phyloP scores from a whole-genome alignment of 1,140 invertebrate genomes.

The Bombus confusus region DNA sequence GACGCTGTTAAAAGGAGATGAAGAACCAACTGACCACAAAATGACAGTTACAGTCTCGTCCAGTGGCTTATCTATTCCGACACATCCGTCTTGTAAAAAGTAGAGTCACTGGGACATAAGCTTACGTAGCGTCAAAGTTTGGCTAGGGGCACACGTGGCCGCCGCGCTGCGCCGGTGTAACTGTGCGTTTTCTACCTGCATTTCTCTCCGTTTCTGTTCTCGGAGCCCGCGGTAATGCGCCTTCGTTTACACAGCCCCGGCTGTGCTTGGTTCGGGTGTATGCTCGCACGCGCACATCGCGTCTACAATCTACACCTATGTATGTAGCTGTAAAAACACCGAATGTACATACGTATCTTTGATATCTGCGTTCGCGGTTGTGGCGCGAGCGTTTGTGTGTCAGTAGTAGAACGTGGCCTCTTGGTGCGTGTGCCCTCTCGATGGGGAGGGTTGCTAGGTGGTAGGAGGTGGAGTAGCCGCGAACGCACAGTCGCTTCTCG shows the following conservation, averaged over 20 bases:
- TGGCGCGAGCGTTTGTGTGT: conserved; percentile 49
- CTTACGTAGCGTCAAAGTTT: neutral
- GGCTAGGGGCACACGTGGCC: neutral
- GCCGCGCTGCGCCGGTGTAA: neutral
- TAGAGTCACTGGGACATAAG: neutral
- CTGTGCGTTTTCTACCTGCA: conserved; percentile 10
- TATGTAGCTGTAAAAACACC: neutral
- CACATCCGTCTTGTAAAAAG: neutral
- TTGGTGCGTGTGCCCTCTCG: conserved; percentile 25
- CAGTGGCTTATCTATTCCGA: too few relatives aligned
- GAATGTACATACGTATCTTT: conserved; percentile 26
- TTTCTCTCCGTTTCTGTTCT: neutral
- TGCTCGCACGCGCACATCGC: neutral
- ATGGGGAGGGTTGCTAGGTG: conserved; percentile 65
- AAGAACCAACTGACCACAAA: too few relatives aligned
- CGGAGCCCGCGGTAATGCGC: neutral
- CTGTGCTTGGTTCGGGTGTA: neutral
- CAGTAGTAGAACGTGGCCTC: conserved; percentile 38
- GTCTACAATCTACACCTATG: neutral
- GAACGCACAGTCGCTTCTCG: conserved; percentile 76
- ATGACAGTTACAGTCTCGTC: neutral
- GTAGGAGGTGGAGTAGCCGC: conserved; percentile 64
- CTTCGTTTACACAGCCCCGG: conserved; percentile 12
- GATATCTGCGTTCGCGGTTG: conserved; percentile 10
- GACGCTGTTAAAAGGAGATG: too few relatives aligned